These are phyloP conservation scores for Prionchulus punctatus DNA, from an alignment of 2,888 invertebrate species.

Conservation along the genomic window DNA sequence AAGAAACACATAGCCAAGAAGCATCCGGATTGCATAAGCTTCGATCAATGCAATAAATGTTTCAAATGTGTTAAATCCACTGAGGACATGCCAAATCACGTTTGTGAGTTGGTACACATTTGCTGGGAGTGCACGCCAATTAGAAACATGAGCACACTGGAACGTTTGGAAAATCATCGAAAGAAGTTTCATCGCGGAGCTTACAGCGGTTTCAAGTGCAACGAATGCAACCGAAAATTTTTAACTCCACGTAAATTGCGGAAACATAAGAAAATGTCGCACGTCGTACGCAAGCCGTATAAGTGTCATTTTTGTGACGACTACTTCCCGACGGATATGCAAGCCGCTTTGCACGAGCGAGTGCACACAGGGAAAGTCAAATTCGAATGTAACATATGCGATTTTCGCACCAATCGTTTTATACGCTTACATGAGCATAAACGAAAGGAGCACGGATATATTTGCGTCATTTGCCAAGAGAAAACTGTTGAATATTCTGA, in stretches of 20 bases:
- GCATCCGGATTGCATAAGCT: slow-evolving; percentile 26
- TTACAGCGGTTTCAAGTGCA: slow-evolving; percentile 27
- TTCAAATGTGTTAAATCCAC: slow-evolving; percentile 18
- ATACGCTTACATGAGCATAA: slow-evolving; percentile 16
- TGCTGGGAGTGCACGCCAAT: slow-evolving; percentile 29
- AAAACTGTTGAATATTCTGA: slow-evolving; percentile 25
- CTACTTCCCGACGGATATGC: slow-evolving; percentile 25
- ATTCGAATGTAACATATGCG: slow-evolving; percentile 28
- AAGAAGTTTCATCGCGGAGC: slow-evolving; percentile 19
- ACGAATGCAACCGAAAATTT: slow-evolving; percentile 28
- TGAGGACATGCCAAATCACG: slow-evolving; percentile 12
- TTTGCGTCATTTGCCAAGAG: slow-evolving; percentile 27
- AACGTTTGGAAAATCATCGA: slow-evolving; percentile 13
- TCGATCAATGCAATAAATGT: slow-evolving; percentile 28
- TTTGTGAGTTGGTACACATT: slow-evolving; percentile 21
- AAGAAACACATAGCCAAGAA: slow-evolving; percentile 28
- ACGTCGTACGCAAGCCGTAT: slow-evolving; percentile 29
- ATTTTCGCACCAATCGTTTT: slow-evolving; percentile 21
- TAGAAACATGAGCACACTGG: slow-evolving; percentile 25
- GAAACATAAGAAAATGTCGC: slow-evolving; percentile 31
- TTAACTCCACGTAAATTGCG: slow-evolving; percentile 28
- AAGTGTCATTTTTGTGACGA: slow-evolving; percentile 32
- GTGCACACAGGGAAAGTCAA: slow-evolving; percentile 32
- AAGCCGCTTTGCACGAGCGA: slow-evolving; percentile 28
- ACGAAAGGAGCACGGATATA: slow-evolving; percentile 29